Base-by-base conservation (phyloP, 2,888 invertebrate genomes). In the Ochropleura leucogaster region DNA sequence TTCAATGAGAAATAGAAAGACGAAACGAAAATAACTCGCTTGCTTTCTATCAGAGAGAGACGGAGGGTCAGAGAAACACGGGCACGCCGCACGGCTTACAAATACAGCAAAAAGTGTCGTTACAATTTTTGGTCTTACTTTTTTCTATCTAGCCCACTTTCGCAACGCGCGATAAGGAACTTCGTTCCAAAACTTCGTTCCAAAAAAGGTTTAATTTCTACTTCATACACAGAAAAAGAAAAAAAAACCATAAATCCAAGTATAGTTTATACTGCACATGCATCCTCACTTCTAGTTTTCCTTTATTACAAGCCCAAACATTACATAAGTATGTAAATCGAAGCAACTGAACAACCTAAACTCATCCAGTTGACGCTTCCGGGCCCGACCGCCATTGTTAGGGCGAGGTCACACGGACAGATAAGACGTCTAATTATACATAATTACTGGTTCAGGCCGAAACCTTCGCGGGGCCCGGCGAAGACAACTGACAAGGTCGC, bases 391-490 rank as follows among this genome's bases (percentile, higher is more conserved):
- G 84, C 84, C 88, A 87, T 88, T 89, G 90, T 89, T 87, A 82
- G 82, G 77, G 82, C 88, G 88, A 90, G 91, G 90, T 86, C 91
- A 79, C 81, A 77, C 85, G 78, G 84, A 85, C 89, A 85, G 72
- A 80, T 84, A 86, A 87, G 83, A 87, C 68, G 60, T 79, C 82
- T 91, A 91, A 92, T 92, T 91, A 88, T 85, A 88, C 80, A 82
- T 89, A 89, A 89, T 89, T 89, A 86, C 70, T 72, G 80, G 80
- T 80, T 84, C 80, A 57, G 60, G 18, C 66, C 72, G n/a, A 68
- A 86, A 88, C 86, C 88, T 86, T 87, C 83, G 69, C 42, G 64
- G 71, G 66, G 74, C 74, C 59, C 42, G 63, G 8, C 82, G 64
- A 77, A 80, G 87, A 86, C n/a, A n/a, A n/a, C n/a, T n/a, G n/a